Evolutionary conservation across 92 coral and sea anemone species (phyloP).

Genomic region (Paragorgia papillata): DNA sequence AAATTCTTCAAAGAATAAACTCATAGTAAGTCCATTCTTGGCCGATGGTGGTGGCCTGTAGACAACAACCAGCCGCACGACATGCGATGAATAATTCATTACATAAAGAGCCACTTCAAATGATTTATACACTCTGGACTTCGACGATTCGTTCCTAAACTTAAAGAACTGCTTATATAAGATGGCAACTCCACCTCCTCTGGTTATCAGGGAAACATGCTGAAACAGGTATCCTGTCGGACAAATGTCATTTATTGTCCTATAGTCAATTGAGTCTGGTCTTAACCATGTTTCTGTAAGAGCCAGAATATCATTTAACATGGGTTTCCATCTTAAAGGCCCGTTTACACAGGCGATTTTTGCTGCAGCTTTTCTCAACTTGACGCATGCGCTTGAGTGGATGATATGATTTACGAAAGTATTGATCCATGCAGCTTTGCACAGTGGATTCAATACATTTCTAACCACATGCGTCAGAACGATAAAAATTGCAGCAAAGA

Average conservation of each 20-base stretch:
- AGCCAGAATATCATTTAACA: slow-evolving; percentile 30
- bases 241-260: slow-evolving; percentile 36
- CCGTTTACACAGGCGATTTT: too few relatives aligned
- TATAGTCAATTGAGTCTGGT: slow-evolving; percentile 14
- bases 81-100: slow-evolving; percentile 20
- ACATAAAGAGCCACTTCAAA: slow-evolving; percentile 15
- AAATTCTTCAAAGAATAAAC: too few relatives aligned
- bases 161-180: slow-evolving; percentile 34
- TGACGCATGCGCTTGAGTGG: too few relatives aligned
- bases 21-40: slow-evolving; percentile 29
- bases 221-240: slow-evolving; percentile 33
- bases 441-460: too few relatives aligned
- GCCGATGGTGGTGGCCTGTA: slow-evolving; percentile 48
- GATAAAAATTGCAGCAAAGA: too few relatives aligned
- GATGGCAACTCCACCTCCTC: slow-evolving; percentile 47
- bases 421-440: too few relatives aligned
- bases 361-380: too few relatives aligned
- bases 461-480: too few relatives aligned
- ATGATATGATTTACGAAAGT: too few relatives aligned
- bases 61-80: slow-evolving; percentile 5
- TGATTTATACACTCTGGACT: slow-evolving; percentile 7
- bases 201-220: slow-evolving; percentile 28
- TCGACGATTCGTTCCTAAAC: too few relatives aligned
- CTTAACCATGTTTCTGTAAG: slow-evolving; percentile 41
- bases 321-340: too few relatives aligned